Percentiles rank a stretch among this genome's conserved stretches.
phyloP scores from a whole-genome alignment of 92 coral and sea anemone species.

The Micromussa lordhowensis region DNA sequence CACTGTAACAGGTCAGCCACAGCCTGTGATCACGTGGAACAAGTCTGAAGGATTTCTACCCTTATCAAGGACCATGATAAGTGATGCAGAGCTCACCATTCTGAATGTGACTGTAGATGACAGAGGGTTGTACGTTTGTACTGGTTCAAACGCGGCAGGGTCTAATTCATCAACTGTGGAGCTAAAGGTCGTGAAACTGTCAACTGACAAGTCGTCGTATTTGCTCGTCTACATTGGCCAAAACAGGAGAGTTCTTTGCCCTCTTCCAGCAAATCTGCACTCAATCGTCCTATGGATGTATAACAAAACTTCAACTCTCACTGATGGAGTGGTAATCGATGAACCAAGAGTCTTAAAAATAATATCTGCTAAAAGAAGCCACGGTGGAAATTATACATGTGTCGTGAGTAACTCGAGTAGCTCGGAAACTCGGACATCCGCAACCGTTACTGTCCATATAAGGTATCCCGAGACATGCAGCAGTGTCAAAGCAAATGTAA shows the following conservation, averaged over 20 bases:
- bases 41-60: background rate
- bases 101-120: background rate
- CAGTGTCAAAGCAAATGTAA: background rate
- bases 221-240: background rate
- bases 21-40: background rate
- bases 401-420: background rate
- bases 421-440: background rate
- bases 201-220: too few species aligned
- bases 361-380: background rate
- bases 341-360: background rate
- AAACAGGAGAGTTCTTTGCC: background rate
- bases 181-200: background rate
- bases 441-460: background rate
- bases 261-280: background rate
- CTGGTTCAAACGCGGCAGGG: background rate
- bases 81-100: background rate
- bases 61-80: background rate
- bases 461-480: background rate
- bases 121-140: slow-evolving; percentile 2
- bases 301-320: background rate
- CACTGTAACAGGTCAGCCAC: background rate
- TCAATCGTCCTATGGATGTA: background rate
- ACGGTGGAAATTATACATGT: background rate
- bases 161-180: background rate
- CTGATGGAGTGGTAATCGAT: background rate